Conservation (phyloP, 2,113 vertebrate species). For the Mastomys natalensis region DNA sequence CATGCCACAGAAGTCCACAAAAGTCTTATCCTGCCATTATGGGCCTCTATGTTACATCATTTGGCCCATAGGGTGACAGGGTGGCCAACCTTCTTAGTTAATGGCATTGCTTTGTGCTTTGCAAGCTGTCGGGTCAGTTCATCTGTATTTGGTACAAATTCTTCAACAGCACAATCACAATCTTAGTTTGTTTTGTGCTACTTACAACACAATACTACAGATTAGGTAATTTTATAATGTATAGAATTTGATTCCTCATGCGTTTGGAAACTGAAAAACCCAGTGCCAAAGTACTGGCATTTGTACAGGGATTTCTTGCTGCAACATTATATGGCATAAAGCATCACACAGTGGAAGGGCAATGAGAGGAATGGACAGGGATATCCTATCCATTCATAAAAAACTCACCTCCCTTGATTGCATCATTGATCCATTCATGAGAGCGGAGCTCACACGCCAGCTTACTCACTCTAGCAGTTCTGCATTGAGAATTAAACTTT, state of each 20-base stretch:
- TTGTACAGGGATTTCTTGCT: background rate
- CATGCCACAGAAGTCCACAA: background rate
- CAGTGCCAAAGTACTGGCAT: background rate
- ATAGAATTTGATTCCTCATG: background rate
- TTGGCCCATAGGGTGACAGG: background rate
- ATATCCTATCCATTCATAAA: background rate
- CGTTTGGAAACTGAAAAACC: background rate
- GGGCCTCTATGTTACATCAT: background rate
- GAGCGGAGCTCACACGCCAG: background rate
- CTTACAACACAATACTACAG: background rate
- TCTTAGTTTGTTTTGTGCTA: background rate
- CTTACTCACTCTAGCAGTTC: no score
- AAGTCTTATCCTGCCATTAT: background rate
- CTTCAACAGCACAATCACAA: background rate
- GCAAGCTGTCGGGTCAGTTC: background rate
- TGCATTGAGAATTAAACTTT: background rate
- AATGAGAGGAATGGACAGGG: background rate
- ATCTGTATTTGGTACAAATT: slow-evolving; percentile 4
- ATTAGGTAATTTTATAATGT: background rate
- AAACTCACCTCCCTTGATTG: background rate
- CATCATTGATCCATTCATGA: background rate
- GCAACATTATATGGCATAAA: background rate
- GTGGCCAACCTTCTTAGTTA: background rate
- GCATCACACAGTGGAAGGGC: no score
- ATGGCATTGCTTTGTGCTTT: slow-evolving; percentile 16